phyloP scores from a whole-genome alignment of 2,888 invertebrate genomes.

The Tipula vernalis region DNA sequence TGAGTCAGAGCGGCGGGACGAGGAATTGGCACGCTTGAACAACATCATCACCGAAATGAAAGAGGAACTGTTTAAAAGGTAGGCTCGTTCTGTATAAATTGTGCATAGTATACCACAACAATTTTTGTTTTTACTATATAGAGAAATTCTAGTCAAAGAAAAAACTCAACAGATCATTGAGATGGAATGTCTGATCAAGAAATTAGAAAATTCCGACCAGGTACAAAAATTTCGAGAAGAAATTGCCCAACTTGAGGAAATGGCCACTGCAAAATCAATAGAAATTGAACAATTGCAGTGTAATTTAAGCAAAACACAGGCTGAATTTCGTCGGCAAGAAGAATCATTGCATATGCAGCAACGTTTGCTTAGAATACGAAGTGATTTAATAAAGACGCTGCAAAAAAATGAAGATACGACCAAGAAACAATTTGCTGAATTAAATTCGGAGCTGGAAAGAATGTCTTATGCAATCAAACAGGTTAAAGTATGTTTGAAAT shows the following conservation, averaged over 20 bases:
- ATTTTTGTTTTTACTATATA: neutral
- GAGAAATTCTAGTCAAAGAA: neutral
- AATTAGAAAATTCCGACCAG: neutral
- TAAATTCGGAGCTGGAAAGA: conserved; percentile 21
- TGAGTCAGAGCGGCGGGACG: neutral
- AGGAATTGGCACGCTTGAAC: neutral
- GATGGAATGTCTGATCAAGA: too few species aligned
- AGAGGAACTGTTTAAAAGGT: neutral
- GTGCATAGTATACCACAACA: neutral
- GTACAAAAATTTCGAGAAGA: neutral
- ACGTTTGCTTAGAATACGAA: conserved; percentile 23
- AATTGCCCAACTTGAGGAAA: neutral
- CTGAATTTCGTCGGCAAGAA: conserved; percentile 21
- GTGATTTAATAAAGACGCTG: conserved; percentile 25
- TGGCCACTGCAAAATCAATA: neutral
- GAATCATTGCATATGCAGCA: conserved; percentile 23
- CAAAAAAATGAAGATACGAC: conserved; percentile 24
- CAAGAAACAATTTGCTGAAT: conserved; percentile 22
- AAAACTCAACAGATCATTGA: neutral
- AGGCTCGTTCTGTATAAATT: too few species aligned
- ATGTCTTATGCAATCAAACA: conserved; percentile 18
- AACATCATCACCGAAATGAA: neutral
- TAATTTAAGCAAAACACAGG: neutral
- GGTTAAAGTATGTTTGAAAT: conserved; percentile 16
- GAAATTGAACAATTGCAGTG: neutral